phyloP scores from a whole-genome alignment of 2,888 invertebrate genomes.

The Drosophila niveifrons region DNA sequence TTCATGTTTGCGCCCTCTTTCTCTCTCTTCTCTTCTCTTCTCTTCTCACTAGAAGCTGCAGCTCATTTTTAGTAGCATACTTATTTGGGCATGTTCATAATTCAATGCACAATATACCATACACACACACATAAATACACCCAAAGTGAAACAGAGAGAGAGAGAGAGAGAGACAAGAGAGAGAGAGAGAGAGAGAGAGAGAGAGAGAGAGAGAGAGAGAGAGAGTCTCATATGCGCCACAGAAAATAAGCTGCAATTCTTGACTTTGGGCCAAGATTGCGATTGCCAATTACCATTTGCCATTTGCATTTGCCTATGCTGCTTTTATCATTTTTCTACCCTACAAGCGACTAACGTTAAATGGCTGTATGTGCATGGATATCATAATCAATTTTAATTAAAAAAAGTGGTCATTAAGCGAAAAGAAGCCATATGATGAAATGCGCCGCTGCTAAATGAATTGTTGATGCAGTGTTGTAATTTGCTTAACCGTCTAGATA shows the following conservation, averaged over 20 bases:
- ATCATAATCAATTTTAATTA: no score
- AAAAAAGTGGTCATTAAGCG: no score
- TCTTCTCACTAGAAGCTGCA: constrained; percentile 5
- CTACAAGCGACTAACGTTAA: no score
- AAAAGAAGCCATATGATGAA: no score
- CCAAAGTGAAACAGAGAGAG: background rate
- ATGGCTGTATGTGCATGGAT: no score
- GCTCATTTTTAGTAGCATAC: constrained; percentile 28
- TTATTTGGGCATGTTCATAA: constrained; percentile 37
- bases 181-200: background rate
- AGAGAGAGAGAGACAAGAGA: background rate
- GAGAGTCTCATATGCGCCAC: background rate
- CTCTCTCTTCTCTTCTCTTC: background rate
- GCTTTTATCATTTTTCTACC: background rate
- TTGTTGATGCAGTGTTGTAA: no score
- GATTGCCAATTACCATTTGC: constrained; percentile 14
- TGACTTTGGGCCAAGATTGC: constrained; percentile 16
- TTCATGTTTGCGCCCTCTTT: background rate
- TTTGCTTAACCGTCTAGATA: no score
- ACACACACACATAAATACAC: background rate
- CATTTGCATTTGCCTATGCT: background rate
- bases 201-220: background rate
- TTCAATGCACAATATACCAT: constrained; percentile 29
- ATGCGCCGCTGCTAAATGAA: no score
- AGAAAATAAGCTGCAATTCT: constrained; percentile 3